These are phyloP conservation scores for Catagonus wagneri DNA, from an alignment of 2,113 vertebrate species.

Conservation along the genomic window DNA sequence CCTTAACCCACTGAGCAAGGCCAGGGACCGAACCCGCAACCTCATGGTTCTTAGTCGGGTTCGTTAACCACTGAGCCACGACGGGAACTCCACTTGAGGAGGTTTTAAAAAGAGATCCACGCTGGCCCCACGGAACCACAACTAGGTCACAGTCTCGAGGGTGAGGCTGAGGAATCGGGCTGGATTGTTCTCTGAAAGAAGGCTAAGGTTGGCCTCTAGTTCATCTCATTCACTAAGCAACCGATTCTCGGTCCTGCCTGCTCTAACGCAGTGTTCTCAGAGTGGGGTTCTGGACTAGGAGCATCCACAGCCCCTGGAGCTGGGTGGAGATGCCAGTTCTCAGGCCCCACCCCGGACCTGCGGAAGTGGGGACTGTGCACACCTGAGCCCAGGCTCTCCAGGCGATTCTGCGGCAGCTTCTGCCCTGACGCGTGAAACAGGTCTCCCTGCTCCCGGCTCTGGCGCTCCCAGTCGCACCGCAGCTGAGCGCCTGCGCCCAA, in stretches of 20 bases:
- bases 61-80: no score
- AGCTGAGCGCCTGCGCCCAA: not conserved
- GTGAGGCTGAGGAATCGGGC: not conserved
- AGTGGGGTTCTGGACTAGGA: no score
- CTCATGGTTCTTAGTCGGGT: no score
- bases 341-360: not conserved
- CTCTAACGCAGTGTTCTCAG: not conserved
- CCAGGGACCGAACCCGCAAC: no score
- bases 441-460: accelerated
- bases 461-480: no score
- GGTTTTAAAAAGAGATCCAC: not conserved
- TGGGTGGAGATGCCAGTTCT: not conserved
- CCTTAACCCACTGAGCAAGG: no score
- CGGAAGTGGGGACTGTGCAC: accelerated
- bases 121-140: accelerated
- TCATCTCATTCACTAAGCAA: not conserved
- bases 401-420: not conserved
- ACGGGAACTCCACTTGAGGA: no score
- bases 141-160: not conserved
- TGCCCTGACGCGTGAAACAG: not conserved
- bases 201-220: no score
- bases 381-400: accelerated
- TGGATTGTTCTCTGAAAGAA: not conserved
- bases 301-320: no score
- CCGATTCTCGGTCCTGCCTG: not conserved